Percentiles rank a stretch among this genome's conserved stretches.
These are phyloP conservation scores for Cynoglossus semilaevis DNA, from an alignment of 2,113 vertebrate species.

Conservation along the genomic window DNA sequence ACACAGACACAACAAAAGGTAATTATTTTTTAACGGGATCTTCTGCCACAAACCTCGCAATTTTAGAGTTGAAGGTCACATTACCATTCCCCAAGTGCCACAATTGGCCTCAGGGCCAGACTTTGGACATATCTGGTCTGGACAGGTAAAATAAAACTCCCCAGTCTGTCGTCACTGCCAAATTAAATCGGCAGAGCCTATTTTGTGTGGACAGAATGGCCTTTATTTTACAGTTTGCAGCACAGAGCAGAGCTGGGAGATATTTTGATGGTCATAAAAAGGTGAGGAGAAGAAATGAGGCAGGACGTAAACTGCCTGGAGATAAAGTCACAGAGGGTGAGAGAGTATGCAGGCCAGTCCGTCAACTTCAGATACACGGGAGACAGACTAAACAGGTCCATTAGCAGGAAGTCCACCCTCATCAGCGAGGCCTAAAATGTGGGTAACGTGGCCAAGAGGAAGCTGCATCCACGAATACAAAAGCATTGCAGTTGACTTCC, in stretches of 20 bases:
- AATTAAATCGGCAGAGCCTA: conserved; percentile 21
- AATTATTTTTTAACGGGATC: too few species aligned
- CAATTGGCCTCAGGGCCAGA: too few species aligned
- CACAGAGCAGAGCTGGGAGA: conserved; percentile 26
- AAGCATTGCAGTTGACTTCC: conserved; percentile 47
- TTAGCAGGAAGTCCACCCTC: conserved; percentile 45
- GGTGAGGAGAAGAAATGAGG: conserved; percentile 36
- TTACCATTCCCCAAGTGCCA: too few species aligned
- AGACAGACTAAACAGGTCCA: conserved; percentile 55
- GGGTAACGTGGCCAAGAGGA: conserved; percentile 16
- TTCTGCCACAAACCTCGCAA: too few species aligned
- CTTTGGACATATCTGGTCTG: conserved; percentile 7
- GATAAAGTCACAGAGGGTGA: conserved; percentile 16
- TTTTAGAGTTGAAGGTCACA: too few species aligned
- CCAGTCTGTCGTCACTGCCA: conserved; percentile 32
- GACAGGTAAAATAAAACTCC: conserved; percentile 15
- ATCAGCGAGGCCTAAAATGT: neutral
- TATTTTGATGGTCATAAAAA: conserved; percentile 52
- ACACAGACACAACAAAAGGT: too few species aligned
- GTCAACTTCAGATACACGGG: conserved; percentile 33
- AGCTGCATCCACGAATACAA: conserved; percentile 46
- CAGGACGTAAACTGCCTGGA: conserved; percentile 32
- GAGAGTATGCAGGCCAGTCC: conserved; percentile 10
- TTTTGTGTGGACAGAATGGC: conserved; percentile 30
- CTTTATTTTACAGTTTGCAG: conserved; percentile 47